phyloP scores from a whole-genome alignment of 2,888 invertebrate genomes.

The Patella ulyssiponensis region DNA sequence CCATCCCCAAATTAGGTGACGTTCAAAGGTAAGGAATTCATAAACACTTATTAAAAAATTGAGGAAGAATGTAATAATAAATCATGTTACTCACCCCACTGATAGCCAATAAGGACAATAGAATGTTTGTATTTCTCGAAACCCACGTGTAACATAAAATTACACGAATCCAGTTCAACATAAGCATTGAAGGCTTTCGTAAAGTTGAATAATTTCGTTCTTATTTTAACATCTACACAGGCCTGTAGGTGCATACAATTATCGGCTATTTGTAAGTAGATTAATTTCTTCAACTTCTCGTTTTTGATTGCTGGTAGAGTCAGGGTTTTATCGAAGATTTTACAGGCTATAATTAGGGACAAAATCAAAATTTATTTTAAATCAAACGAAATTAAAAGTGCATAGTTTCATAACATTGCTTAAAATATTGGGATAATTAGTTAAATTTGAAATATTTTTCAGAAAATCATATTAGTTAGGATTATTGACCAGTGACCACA shows the following conservation, averaged over 20 bases:
- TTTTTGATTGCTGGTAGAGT: constrained; percentile 36
- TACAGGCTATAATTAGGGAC: constrained; percentile 29
- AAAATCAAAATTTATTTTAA: no score
- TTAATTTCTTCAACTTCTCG: constrained; percentile 29
- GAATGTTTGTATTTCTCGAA: constrained; percentile 38
- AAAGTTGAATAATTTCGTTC: constrained; percentile 28
- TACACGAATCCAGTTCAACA: constrained; percentile 47
- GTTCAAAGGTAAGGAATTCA: no score
- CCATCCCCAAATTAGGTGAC: no score
- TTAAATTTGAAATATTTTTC: no score
- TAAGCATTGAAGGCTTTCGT: constrained; percentile 41
- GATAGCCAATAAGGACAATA: constrained; percentile 42
- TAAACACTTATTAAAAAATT: not conserved
- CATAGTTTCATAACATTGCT: not conserved
- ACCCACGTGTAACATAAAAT: constrained; percentile 34
- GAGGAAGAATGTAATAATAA: not conserved
- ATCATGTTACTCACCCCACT: constrained; percentile 42
- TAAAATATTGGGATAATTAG: no score
- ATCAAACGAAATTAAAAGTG: not conserved
- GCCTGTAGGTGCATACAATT: constrained; percentile 53
- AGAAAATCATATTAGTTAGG: no score
- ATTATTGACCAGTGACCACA: no score
- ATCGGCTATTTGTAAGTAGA: constrained; percentile 43
- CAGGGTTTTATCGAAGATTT: constrained; percentile 27
- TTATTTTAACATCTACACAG: constrained; percentile 45